Base-by-base conservation (phyloP, 2,888 invertebrate species). In the Andrena bucephala region DNA sequence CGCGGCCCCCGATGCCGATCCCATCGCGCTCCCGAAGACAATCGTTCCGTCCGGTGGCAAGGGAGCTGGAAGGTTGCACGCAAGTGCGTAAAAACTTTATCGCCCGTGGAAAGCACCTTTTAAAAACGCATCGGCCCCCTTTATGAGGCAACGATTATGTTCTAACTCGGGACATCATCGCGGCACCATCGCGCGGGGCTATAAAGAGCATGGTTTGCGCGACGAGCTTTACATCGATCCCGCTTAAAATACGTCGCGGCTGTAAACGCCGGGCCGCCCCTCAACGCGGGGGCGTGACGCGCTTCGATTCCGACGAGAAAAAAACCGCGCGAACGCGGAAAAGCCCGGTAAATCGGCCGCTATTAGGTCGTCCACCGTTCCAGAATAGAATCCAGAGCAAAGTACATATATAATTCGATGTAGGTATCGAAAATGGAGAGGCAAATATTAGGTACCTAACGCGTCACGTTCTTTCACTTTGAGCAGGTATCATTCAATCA, bases 121-220 rank as follows among this genome's bases (percentile, higher is more conserved):
- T 93, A 93, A 93, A 93, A 93, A 91, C 92, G 92, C 92, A 93
- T 93, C 92, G 88, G 86, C 90, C 90, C 90, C 90, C 92, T 93
- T 93, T 93, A 93, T 91, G 92, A 89, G 89, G 85, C 90, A 89
- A 87, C 91, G 93, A 93, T 93, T 93, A 93, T 91, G 91, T 90
- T 90, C 91, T 91, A 91, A 92, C 90, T 89, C 86, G 86, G 81
- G 80, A 85, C 84, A 89, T 85, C 83, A 84, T 84, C 85, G 75
- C 74, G 81, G 67, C 78, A 77, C 69, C 84, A 80, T 73, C 69
- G 69, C 70, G 84, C 70, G 66, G 60, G 72, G 80, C 77, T 78
- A 83, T 86, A 88, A 86, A 86, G 84, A 84, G 70, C 70, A 83
- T 48, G 33, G 81, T 86, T 84, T 71, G 78, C 74, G 72, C 86